Conservation (phyloP, 2,797 vertebrate species). For the Moxostoma hubbsi region DNA sequence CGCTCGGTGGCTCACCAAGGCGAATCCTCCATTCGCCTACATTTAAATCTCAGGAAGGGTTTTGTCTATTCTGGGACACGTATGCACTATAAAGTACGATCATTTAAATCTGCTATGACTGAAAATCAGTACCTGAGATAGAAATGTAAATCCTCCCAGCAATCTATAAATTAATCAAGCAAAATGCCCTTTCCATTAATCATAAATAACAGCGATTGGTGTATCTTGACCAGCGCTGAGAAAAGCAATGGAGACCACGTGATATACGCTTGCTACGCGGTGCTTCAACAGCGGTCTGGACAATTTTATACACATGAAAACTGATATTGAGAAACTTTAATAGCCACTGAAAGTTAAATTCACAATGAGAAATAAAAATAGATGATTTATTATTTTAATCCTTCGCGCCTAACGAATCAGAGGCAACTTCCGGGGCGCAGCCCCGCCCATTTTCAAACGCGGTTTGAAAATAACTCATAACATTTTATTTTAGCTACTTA, state of each 20-base stretch:
- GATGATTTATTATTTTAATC: not conserved
- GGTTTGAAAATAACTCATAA: not conserved
- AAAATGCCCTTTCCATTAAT: no score
- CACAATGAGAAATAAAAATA: not conserved
- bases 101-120: no score
- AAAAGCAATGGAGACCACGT: not conserved
- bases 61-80: not conserved
- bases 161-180: no score
- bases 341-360: not conserved
- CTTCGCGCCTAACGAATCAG: not conserved
- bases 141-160: no score
- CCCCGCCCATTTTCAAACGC: not conserved
- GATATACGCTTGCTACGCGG: no score
- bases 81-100: no score
- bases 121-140: no score
- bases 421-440: not conserved
- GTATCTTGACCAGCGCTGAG: not conserved
- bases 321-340: not conserved
- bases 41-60: not conserved
- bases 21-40: not conserved
- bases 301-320: not conserved
- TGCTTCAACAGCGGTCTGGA: not conserved
- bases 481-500: no score
- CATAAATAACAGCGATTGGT: not conserved
- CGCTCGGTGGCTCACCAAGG: not conserved